These are phyloP conservation scores for Troides aeacus DNA, from an alignment of 2,888 invertebrate species.

Conservation along the genomic window DNA sequence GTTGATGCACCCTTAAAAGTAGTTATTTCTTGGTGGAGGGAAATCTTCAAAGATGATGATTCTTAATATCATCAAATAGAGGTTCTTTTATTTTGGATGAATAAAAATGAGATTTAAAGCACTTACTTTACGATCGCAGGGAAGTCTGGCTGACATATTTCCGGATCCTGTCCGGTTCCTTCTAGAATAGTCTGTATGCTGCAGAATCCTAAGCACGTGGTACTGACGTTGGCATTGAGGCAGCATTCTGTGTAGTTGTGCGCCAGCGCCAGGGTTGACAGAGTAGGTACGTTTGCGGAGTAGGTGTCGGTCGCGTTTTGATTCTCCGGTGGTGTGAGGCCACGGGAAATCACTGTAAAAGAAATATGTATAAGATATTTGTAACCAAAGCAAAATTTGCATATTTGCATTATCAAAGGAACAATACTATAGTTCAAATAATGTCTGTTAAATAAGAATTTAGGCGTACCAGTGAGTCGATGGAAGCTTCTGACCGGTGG, in stretches of 20 bases:
- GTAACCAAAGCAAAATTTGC: too few relatives aligned
- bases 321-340: conserved; percentile 80
- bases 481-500: conserved; percentile 89
- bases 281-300: conserved; percentile 63
- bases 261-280: conserved; percentile 66
- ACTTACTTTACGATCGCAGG: conserved; percentile 82
- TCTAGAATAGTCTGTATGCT: conserved; percentile 88
- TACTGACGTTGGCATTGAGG: conserved; percentile 83
- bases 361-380: neutral
- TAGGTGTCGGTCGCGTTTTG: conserved; percentile 73
- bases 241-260: conserved; percentile 93
- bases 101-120: neutral
- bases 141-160: conserved; percentile 89
- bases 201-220: conserved; percentile 88
- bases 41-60: too few relatives aligned
- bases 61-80: too few relatives aligned
- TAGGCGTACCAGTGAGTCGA: conserved; percentile 83
- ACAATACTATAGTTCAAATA: too few relatives aligned
- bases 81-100: too few relatives aligned
- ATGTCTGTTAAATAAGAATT: too few relatives aligned
- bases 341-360: conserved; percentile 81
- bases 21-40: too few relatives aligned
- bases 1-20: too few relatives aligned
- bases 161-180: conserved; percentile 90
- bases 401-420: too few relatives aligned